Evolutionary conservation across 2,888 invertebrate species (phyloP).

Genomic region (Lasioglossum calceatum): DNA sequence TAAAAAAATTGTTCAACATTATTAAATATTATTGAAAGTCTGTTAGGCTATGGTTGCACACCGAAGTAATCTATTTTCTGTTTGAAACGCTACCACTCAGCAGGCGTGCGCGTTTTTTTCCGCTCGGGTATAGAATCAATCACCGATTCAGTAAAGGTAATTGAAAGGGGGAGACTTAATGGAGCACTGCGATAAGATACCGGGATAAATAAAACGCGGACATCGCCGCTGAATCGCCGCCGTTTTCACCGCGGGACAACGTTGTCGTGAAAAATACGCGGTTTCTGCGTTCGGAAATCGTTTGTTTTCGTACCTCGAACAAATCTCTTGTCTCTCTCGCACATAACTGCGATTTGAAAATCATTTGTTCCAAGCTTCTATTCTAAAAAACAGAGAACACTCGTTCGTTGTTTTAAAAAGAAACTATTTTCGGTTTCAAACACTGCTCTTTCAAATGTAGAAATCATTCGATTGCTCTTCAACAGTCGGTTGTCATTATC

Average conservation of each 20-base stretch:
- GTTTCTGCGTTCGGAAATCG: neutral
- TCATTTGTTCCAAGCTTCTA: too few species aligned
- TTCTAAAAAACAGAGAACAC: too few species aligned
- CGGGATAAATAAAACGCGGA: conserved; percentile 19
- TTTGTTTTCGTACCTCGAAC: neutral
- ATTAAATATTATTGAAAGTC: neutral
- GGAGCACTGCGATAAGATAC: neutral
- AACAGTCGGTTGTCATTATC: too few species aligned
- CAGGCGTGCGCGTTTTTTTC: neutral
- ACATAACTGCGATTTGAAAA: neutral
- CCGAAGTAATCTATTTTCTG: neutral
- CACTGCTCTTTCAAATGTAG: too few species aligned
- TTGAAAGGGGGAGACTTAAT: conserved; percentile 25
- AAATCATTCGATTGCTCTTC: too few species aligned
- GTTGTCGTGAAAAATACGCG: neutral
- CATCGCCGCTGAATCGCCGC: neutral
- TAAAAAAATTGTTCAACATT: neutral
- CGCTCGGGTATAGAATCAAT: conserved; percentile 35
- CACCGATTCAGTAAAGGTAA: conserved; percentile 30
- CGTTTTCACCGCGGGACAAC: neutral
- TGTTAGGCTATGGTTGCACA: neutral
- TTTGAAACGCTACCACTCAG: neutral
- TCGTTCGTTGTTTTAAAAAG: too few species aligned
- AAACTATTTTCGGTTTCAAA: too few species aligned
- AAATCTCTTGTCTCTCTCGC: neutral